Evolutionary conservation across 2,113 vertebrate genomes (phyloP), one percentile per base, ranked within the genome.

Genomic region (Neolamprologus brichardi): DNA sequence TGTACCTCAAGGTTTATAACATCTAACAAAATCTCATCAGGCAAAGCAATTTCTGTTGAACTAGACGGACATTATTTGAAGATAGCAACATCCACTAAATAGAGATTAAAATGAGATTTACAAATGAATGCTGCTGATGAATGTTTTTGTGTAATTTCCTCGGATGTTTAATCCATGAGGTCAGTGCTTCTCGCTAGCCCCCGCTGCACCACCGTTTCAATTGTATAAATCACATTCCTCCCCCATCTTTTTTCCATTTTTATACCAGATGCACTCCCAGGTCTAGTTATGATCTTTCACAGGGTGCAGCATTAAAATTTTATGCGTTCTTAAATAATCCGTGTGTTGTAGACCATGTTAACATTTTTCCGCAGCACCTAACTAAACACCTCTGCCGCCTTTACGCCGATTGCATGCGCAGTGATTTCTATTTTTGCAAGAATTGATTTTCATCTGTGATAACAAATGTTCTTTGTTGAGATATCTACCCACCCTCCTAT

Each of bases 81-180:
- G 94, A 92, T 94, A 91, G 93, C 86, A 90, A 92, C 86, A 86
- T 89, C 85, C 84, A 89, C 89, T 89, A 88, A 91, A 89, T 80
- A 54, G 62, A 94, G 95, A 95, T 94, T 94, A 93, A 87, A 92
- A 90, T 91, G 89, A 89, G 86, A 87, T 93, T 94, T 90, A 84
- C 81, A 92, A 95, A 95, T 93, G 82, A 93, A 84, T 83, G 41
- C 37, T 51, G 75, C 87, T 58, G 85, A 89, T 91, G 91, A 92
- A 92, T 93, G 86, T 90, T 92, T 91, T 79, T 84, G 67, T 89
- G 81, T 94, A 52, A 90, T 94, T 93, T 89, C 11, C 70, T 75
- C 12, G 0, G 51, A 89, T 92, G 86, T 92, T 92, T 94, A 95
- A 94, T 94, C 92, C 91, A 82, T 23, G 25, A 70, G 89, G 88